These are phyloP conservation scores for Chrysina gloriosa DNA, from an alignment of 2,888 invertebrate species.

Conservation along the genomic window DNA sequence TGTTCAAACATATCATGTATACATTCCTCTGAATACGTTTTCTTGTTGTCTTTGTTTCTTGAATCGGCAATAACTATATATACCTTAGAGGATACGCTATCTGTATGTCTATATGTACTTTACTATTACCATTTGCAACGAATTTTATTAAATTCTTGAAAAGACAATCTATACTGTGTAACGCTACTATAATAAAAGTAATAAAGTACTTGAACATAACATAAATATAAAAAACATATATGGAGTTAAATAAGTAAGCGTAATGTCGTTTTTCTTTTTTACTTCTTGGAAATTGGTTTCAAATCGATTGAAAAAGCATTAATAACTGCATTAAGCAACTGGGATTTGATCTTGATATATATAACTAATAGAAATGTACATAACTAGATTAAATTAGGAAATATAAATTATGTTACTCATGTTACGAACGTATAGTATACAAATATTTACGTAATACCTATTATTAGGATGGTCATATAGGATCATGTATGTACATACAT, in stretches of 20 bases:
- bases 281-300: slow-evolving; percentile 5
- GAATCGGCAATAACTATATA: slow-evolving; percentile 36
- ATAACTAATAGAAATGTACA: slow-evolving; percentile 30
- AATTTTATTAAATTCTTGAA: slow-evolving; percentile 53
- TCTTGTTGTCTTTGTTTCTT: slow-evolving; percentile 7
- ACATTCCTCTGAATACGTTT: slow-evolving; percentile 38
- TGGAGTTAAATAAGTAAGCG: slow-evolving; percentile 15
- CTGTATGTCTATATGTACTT: slow-evolving; percentile 38
- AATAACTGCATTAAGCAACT: slow-evolving; percentile 62
- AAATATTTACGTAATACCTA: slow-evolving; percentile 8
- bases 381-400: slow-evolving; percentile 15
- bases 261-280: slow-evolving; percentile 1
- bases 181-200: slow-evolving; percentile 10
- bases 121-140: slow-evolving; percentile 52
- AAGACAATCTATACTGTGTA: slow-evolving; percentile 57
- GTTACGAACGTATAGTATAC: neutral
- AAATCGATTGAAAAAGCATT: slow-evolving; percentile 27
- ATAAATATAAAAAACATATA: slow-evolving; percentile 13
- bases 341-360: slow-evolving; percentile 60
- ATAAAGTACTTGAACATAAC: slow-evolving; percentile 16
- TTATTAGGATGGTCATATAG: too few species aligned
- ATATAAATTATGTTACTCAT: neutral
- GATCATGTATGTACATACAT: too few species aligned
- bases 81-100: neutral
- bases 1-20: slow-evolving; percentile 41